phyloP scores from a whole-genome alignment of 2,113 vertebrate species.

The Catharus minimus region DNA sequence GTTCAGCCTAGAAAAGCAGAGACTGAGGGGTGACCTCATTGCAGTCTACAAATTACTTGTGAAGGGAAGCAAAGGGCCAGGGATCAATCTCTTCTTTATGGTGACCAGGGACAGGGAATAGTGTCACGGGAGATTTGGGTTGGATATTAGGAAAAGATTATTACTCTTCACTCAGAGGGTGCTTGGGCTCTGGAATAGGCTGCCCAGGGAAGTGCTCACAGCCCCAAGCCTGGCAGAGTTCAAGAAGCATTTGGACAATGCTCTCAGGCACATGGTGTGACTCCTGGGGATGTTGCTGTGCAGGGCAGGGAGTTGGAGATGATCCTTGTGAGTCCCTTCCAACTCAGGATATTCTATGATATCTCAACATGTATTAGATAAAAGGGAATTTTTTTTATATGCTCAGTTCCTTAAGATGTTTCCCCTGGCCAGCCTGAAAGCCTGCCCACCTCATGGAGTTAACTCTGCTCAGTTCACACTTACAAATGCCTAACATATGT shows the following conservation, averaged over 20 bases:
- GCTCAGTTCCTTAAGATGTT: background rate
- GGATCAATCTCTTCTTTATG: background rate
- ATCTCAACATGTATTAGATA: background rate
- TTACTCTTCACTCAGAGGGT: background rate
- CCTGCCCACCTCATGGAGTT: background rate
- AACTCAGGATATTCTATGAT: background rate
- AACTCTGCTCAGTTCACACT: background rate
- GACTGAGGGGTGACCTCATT: background rate
- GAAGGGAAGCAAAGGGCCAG: background rate
- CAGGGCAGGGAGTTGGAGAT: rapidly evolving
- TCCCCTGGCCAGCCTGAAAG: background rate
- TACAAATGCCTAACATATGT: rapidly evolving
- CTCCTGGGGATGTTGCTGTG: background rate
- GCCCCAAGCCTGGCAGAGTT: background rate
- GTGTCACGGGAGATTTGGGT: rapidly evolving
- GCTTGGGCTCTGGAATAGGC: background rate
- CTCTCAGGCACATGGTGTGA: background rate
- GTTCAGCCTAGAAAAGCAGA: background rate
- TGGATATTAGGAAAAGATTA: background rate
- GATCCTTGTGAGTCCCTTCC: background rate
- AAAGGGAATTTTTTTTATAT: background rate
- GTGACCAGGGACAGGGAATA: background rate
- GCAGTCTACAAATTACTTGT: background rate
- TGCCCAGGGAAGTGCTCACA: background rate
- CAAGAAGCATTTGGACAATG: background rate